phyloP scores from a whole-genome alignment of 2,888 invertebrate genomes.

The Lissocephala sabroskyi region DNA sequence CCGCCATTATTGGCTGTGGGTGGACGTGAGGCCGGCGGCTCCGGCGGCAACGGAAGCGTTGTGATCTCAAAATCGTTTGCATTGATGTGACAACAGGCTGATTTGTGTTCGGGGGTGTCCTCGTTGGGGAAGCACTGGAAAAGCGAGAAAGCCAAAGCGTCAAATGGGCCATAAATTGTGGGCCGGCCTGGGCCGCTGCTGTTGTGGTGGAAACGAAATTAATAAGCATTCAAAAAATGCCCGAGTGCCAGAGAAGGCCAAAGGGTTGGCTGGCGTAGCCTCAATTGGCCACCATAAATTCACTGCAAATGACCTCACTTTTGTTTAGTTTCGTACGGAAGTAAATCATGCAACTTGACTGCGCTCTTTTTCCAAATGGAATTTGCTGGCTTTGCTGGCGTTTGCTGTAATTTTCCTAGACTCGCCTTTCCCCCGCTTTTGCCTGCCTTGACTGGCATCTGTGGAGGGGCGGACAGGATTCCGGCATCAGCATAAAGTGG shows the following conservation, averaged over 20 bases:
- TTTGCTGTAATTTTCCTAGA: too few species aligned
- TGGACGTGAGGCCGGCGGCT: slow-evolving; percentile 69
- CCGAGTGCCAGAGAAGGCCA: slow-evolving; percentile 7
- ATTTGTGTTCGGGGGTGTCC: slow-evolving; percentile 70
- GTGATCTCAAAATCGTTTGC: slow-evolving; percentile 72
- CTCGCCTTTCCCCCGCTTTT: too few species aligned
- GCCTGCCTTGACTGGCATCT: neutral
- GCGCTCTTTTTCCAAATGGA: slow-evolving; percentile 34
- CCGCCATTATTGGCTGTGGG: slow-evolving; percentile 42
- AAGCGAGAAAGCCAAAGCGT: slow-evolving; percentile 11
- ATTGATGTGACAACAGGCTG: slow-evolving; percentile 67
- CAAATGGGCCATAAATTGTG: slow-evolving; percentile 34
- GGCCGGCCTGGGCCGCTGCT: too few species aligned
- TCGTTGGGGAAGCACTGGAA: slow-evolving; percentile 69
- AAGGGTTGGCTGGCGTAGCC: too few species aligned
- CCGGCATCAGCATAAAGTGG: neutral
- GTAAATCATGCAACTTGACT: slow-evolving; percentile 56
- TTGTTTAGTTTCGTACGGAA: slow-evolving; percentile 30
- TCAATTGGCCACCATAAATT: slow-evolving; percentile 23
- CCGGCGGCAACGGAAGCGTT: slow-evolving; percentile 70
- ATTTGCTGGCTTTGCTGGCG: slow-evolving; percentile 7
- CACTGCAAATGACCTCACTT: slow-evolving; percentile 25
- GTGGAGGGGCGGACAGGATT: neutral
- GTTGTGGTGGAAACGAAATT: slow-evolving; percentile 31
- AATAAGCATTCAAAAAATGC: slow-evolving; percentile 43